These are phyloP conservation scores for Drosophila ercepeae DNA, from an alignment of 1,140 invertebrate species.

Conservation along the genomic window DNA sequence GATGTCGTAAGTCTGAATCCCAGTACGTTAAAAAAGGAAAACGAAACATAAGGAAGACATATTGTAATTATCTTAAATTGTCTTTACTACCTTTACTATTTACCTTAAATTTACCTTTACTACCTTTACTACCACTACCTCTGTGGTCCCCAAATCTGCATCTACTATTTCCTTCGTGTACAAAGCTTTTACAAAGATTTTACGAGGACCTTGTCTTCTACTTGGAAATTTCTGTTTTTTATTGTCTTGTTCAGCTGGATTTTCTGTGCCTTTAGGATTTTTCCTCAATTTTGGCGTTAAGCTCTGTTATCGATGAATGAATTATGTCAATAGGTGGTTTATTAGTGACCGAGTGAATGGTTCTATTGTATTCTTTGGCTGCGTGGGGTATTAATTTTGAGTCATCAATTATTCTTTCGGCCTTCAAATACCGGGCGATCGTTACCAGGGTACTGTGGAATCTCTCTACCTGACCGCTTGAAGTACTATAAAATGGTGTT, in stretches of 20 bases:
- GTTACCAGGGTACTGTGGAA: background rate
- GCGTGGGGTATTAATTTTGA: conserved; percentile 3
- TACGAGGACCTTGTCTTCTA: background rate
- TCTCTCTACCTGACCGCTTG: background rate
- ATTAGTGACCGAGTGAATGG: conserved; percentile 10
- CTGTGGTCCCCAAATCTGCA: too few relatives aligned
- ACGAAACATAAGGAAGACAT: too few relatives aligned
- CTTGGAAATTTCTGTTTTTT: conserved; percentile 1
- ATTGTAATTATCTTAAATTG: too few relatives aligned
- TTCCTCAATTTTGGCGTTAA: conserved; percentile 1
- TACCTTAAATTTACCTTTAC: too few relatives aligned
- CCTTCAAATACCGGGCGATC: too few relatives aligned
- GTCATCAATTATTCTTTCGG: background rate
- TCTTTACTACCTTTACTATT: too few relatives aligned
- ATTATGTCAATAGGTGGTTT: conserved; percentile 11
- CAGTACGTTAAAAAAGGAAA: too few relatives aligned
- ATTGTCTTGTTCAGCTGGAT: conserved; percentile 11
- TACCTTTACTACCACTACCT: too few relatives aligned
- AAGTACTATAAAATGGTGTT: background rate
- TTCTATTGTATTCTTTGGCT: conserved; percentile 13
- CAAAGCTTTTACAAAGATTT: too few relatives aligned
- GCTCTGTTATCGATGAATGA: background rate
- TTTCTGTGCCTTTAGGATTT: background rate
- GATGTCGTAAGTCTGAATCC: too few relatives aligned
- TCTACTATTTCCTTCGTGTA: too few relatives aligned